Evolutionary conservation across 2,888 invertebrate genomes (phyloP).

Genomic region (Lasioglossum leucozonium): DNA sequence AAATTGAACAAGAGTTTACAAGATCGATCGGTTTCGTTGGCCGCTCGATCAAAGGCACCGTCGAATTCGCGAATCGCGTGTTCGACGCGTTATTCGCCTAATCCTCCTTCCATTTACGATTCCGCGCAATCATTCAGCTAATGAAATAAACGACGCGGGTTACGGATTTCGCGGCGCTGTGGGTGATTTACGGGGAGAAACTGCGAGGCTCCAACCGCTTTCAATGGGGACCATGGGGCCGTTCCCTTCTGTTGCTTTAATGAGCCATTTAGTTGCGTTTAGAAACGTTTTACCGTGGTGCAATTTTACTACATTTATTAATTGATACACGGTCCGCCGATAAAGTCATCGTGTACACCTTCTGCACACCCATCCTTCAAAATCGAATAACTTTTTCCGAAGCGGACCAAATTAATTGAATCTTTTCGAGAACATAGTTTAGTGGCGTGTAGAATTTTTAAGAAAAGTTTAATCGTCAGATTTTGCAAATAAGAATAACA

Average conservation of each 20-base stretch:
- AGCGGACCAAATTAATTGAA: neutral
- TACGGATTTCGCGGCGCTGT: conserved; percentile 12
- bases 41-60: neutral
- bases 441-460: no score
- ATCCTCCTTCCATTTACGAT: conserved; percentile 9
- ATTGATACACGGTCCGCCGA: neutral
- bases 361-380: neutral
- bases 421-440: neutral
- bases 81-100: neutral
- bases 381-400: neutral
- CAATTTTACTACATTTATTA: neutral
- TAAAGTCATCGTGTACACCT: neutral
- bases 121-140: conserved; percentile 35
- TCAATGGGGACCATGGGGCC: conserved; percentile 8
- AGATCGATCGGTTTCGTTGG: conserved; percentile 10
- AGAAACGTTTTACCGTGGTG: neutral
- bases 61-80: conserved; percentile 11
- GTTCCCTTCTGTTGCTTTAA: conserved; percentile 29
- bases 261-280: conserved; percentile 42
- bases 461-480: no score
- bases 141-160: conserved; percentile 35
- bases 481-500: no score
- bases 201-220: neutral
- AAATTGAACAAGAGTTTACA: neutral
- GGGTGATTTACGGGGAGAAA: conserved; percentile 46